phyloP scores from a whole-genome alignment of 1,140 invertebrate species.

The Marisa cornuarietis region DNA sequence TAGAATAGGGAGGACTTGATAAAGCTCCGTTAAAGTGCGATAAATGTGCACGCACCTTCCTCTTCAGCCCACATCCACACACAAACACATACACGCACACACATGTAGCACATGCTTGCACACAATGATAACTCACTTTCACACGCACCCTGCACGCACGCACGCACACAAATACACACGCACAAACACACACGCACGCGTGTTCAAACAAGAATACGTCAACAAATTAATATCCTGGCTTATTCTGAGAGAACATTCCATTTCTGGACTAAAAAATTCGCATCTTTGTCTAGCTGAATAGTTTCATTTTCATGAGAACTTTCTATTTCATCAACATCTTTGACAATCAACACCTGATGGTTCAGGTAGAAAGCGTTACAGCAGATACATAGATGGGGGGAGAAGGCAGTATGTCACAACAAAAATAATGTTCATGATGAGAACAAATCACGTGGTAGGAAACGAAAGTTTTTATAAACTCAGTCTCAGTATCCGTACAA shows the following conservation, averaged over 20 bases:
- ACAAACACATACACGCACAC: neutral
- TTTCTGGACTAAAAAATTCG: neutral
- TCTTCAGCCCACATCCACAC: neutral
- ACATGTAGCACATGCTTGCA: neutral
- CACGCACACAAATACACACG: constrained; percentile 3
- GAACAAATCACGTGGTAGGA: too few species aligned
- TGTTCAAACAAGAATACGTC: constrained; percentile 9
- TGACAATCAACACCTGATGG: neutral
- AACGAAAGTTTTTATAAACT: too few species aligned
- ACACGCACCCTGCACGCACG: neutral
- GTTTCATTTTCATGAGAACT: too few species aligned
- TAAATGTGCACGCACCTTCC: neutral
- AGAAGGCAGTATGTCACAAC: neutral
- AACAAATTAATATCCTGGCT: neutral
- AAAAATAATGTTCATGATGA: too few species aligned
- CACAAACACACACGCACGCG: constrained; percentile 9
- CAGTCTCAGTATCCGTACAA: too few species aligned
- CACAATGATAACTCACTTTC: neutral
- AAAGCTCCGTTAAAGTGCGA: too few species aligned
- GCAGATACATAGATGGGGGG: neutral
- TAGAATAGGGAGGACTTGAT: neutral
- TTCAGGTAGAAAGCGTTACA: neutral
- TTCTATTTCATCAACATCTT: neutral
- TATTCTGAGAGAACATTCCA: neutral
- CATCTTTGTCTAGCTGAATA: neutral